Base-by-base conservation (phyloP, 2,797 vertebrate species). In the Artibeus lituratus region DNA sequence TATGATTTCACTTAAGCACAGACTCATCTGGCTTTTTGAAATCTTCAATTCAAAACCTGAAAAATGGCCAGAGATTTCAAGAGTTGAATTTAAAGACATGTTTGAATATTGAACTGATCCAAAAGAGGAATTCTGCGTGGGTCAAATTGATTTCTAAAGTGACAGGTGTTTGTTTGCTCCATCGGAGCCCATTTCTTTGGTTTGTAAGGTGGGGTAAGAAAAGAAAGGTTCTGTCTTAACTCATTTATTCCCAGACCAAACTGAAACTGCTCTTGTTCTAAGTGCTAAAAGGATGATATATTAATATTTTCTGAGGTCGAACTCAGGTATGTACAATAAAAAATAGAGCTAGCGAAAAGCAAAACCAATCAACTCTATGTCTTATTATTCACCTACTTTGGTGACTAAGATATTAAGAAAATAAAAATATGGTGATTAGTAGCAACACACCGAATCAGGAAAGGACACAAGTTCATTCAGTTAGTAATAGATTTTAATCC, bases 1-100 rank as follows among this genome's bases (percentile, higher is more conserved):
- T 90, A 15, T 96, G 96, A 93, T 90, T 93, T 96, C 95, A 96
- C 39, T 77, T 62, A 77, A 94, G 24, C 49, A 53, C 26, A 65
- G 10, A 62, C 57, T 96, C 70, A 80, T n/a, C 29, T 51, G 72
- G 51, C 12, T 44, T 78, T 88, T 65, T 89, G 49, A 96, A 86
- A 65, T 83, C 76, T 76, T 88, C 59, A 78, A 7, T 62, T 93
- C 21, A 91, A 94, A 91, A 77, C 80, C 37, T 18, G 47, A 76
- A 83, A 87, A 92, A 65, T 73, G n/a, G 29, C 35, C 62, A 65
- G 47, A 44, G 67, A 69, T 51, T 69, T 95, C 21, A 69, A 59
- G 47, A 93, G 21, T 5, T 70, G 39, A 12, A 21, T 69, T 12
- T 85, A 49, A 87, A 96, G 53, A 73, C 57, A 81, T 12, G 1